Percentiles rank a stretch among this genome's conserved stretches.
Conservation (phyloP, 2,113 vertebrate species). For the Vulpes vulpes region DNA sequence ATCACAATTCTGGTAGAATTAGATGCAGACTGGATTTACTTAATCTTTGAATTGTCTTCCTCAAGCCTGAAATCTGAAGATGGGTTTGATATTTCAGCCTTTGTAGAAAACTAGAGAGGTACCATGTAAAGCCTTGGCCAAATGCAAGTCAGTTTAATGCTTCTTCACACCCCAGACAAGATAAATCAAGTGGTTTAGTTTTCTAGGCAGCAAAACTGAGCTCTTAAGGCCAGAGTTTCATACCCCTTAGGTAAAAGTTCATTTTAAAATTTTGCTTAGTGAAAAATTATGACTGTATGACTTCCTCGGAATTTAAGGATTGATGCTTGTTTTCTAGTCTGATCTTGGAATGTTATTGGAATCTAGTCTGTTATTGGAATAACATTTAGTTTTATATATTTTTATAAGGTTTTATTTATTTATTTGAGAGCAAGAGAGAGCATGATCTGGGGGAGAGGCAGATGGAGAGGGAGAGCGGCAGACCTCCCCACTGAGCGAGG, state of each 20-base stretch:
- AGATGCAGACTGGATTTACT: background rate
- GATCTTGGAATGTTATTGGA: no score
- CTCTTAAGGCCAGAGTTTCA: background rate
- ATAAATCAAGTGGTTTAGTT: background rate
- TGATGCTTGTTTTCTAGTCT: background rate
- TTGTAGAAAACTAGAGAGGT: background rate
- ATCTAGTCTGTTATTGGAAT: background rate
- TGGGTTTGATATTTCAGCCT: background rate
- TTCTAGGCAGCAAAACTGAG: background rate
- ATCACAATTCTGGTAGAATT: background rate
- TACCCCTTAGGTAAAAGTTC: background rate
- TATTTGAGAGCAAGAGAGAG: background rate
- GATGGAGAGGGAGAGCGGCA: no score
- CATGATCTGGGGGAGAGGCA: background rate
- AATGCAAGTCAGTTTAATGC: background rate
- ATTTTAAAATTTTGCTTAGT: background rate
- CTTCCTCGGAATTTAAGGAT: background rate
- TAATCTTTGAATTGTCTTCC: background rate
- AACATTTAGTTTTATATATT: background rate
- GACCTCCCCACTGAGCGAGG: background rate
- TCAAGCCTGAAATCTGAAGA: background rate
- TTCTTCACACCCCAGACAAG: background rate
- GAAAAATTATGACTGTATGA: background rate
- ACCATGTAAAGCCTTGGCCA: background rate
- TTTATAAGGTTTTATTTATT: background rate